Evolutionary conservation across 2,113 vertebrate species (phyloP).

Genomic region (Chloropsis hardwickii): DNA sequence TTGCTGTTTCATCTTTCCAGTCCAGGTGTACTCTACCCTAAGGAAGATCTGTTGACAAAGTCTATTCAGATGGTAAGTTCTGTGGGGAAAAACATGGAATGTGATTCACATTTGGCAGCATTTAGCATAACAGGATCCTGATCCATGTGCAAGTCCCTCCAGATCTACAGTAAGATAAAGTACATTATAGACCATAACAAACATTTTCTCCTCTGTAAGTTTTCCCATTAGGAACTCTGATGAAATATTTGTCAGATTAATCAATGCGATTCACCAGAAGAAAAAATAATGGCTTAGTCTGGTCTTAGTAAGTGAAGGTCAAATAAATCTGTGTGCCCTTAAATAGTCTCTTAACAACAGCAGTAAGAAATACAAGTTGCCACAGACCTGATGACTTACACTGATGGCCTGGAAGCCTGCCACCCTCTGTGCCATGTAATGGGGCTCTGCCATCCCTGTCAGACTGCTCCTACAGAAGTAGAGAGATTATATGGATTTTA

Average conservation of each 20-base stretch:
- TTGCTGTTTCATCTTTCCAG: background rate
- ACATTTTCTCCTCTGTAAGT: background rate
- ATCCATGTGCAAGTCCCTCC: background rate
- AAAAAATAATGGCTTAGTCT: background rate
- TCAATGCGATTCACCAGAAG: background rate
- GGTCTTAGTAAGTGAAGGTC: background rate
- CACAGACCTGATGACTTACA: background rate
- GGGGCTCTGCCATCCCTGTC: background rate
- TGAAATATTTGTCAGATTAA: background rate
- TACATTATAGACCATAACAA: background rate
- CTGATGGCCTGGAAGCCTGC: background rate
- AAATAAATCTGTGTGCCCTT: background rate
- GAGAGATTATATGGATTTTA: slow-evolving; percentile 12
- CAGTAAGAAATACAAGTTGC: background rate
- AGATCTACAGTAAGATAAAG: background rate
- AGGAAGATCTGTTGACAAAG: background rate
- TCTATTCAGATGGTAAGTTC: background rate
- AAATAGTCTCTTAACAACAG: background rate
- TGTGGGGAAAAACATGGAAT: background rate
- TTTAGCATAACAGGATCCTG: background rate
- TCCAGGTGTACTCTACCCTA: background rate
- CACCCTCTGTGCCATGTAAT: background rate
- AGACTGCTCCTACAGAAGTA: background rate
- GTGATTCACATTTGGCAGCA: background rate
- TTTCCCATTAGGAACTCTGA: background rate